phyloP scores from a whole-genome alignment of 2,113 vertebrate genomes.

The Nibea coibor region DNA sequence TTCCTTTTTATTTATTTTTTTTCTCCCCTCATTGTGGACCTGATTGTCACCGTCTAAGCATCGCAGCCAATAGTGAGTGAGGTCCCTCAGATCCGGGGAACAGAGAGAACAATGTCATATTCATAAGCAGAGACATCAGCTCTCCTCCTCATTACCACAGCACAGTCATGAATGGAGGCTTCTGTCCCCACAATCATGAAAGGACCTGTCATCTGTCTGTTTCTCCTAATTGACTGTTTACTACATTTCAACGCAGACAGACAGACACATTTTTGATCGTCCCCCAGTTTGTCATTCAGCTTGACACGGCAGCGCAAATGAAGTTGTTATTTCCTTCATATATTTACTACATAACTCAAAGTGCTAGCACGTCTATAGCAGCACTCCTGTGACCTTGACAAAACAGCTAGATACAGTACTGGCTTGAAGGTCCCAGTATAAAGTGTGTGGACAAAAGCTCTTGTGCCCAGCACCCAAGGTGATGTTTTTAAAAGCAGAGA shows the following conservation, averaged over 20 bases:
- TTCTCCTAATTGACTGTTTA: conserved; percentile 83
- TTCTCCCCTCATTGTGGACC: conserved; percentile 53
- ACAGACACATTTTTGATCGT: conserved; percentile 66
- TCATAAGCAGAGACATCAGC: conserved; percentile 80
- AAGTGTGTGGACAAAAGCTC: conserved; percentile 42
- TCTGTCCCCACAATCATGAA: conserved; percentile 78
- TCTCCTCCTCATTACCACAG: conserved; percentile 82
- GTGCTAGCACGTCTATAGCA: conserved; percentile 36
- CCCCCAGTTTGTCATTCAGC: conserved; percentile 65
- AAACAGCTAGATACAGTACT: conserved; percentile 49
- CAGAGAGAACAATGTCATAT: conserved; percentile 85
- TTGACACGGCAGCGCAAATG: conserved; percentile 51
- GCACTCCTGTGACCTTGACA: conserved; percentile 54
- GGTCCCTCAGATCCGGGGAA: conserved; percentile 76
- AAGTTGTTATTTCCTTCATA: conserved; percentile 1
- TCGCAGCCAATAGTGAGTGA: conserved; percentile 67
- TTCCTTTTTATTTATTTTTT: conserved; percentile 64
- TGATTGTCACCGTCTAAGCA: conserved; percentile 68
- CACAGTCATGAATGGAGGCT: conserved; percentile 81
- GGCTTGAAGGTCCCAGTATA: conserved; percentile 47
- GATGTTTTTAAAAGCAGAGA: conserved; percentile 40
- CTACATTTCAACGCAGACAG: conserved; percentile 73
- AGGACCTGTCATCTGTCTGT: conserved; percentile 78
- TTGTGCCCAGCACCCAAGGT: conserved; percentile 34
- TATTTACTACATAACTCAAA: conserved; percentile 41